These are phyloP conservation scores for Hippoglossus hippoglossus DNA, from an alignment of 2,797 vertebrate genomes.

Conservation along the genomic window DNA sequence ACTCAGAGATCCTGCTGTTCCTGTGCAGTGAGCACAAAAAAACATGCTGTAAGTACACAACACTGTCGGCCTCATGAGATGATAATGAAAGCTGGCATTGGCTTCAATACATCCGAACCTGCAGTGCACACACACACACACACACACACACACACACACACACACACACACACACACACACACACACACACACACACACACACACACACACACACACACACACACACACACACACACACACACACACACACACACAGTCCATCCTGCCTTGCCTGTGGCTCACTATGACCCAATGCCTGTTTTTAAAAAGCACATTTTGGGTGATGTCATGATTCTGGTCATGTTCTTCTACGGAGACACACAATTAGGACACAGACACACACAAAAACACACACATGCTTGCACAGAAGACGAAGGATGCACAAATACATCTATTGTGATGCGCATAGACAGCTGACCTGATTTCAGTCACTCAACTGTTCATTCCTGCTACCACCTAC, in stretches of 20 bases:
- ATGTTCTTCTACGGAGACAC: constrained; percentile 19
- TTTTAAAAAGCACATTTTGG: constrained; percentile 40
- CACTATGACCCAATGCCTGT: constrained; percentile 42
- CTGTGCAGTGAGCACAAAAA: constrained; percentile 44
- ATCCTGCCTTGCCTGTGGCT: constrained; percentile 41
- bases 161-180: not conserved
- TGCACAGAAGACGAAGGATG: constrained; percentile 36
- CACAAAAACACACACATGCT: constrained; percentile 4
- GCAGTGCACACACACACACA: not conserved
- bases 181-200: not conserved
- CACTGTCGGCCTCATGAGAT: constrained; percentile 3
- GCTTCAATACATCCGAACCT: too few species aligned
- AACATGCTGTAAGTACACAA: constrained; percentile 34
- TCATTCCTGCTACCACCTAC: constrained; percentile 58
- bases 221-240: constrained; percentile 12
- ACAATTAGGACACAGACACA: constrained; percentile 16
- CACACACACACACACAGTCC: constrained; percentile 20
- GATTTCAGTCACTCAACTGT: constrained; percentile 59
- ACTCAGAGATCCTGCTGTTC: constrained; percentile 11
- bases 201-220: not conserved
- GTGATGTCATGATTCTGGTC: constrained; percentile 57
- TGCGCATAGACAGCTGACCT: constrained; percentile 72
- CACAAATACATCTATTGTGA: constrained; percentile 56
- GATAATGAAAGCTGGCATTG: too few species aligned
- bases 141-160: not conserved